Conservation (phyloP, 2,888 invertebrate genomes). For the Chloroclysta siterata region DNA sequence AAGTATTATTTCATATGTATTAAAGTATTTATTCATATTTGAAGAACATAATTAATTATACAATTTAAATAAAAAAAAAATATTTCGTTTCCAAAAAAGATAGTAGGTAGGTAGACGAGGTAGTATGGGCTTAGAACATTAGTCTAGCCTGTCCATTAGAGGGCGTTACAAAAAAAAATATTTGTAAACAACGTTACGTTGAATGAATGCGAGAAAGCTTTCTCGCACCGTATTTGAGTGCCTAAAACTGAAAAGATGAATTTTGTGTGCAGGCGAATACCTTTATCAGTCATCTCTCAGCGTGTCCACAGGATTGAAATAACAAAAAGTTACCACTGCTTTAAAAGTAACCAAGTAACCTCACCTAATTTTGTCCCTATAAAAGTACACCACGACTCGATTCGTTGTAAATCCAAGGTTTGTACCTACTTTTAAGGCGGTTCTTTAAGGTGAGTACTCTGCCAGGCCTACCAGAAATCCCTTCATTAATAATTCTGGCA, state of each 20-base stretch:
- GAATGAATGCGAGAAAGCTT: too few species aligned
- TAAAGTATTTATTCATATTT: too few species aligned
- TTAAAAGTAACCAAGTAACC: conserved; percentile 52
- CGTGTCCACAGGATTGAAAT: background rate
- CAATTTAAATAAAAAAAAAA: too few species aligned
- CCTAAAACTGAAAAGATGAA: conserved; percentile 8
- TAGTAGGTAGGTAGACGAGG: too few species aligned
- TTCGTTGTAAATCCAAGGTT: conserved; percentile 73
- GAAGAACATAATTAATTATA: too few species aligned
- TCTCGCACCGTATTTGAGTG: too few species aligned
- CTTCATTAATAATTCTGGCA: background rate
- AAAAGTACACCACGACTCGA: conserved; percentile 42
- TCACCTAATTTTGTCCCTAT: conserved; percentile 42
- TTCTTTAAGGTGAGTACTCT: background rate
- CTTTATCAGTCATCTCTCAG: conserved; percentile 5
- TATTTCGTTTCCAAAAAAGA: too few species aligned
- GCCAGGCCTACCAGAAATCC: background rate
- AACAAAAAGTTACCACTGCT: conserved; percentile 38
- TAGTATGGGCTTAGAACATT: too few species aligned
- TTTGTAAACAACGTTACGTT: too few species aligned
- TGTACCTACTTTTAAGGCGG: background rate
- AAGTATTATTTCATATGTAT: too few species aligned
- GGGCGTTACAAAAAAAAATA: too few species aligned
- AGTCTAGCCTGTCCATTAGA: too few species aligned
- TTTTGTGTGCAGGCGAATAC: conserved; percentile 17